Conservation (phyloP, 2,113 vertebrate genomes). For the Neotragus moschatus region DNA sequence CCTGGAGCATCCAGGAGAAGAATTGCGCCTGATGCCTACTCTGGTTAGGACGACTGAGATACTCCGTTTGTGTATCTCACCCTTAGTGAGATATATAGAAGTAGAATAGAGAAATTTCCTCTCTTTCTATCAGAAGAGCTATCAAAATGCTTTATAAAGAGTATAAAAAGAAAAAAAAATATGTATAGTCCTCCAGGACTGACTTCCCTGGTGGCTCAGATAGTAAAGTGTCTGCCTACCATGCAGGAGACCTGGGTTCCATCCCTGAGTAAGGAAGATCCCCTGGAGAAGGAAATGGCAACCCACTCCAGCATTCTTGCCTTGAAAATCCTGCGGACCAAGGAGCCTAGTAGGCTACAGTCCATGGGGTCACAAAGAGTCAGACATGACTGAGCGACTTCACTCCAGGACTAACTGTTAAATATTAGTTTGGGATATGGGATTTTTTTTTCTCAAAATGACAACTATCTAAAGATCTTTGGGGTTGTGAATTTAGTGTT, state of each 20-base stretch:
- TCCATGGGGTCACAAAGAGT: background rate
- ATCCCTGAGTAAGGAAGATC: background rate
- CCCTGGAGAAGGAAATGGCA: background rate
- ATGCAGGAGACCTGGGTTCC: background rate
- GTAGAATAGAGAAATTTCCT: background rate
- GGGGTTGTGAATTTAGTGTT: background rate
- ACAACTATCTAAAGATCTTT: background rate
- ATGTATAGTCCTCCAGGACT: background rate
- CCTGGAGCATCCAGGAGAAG: background rate
- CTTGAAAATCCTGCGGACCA: fast-evolving
- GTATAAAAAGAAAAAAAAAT: background rate
- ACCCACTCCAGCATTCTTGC: background rate
- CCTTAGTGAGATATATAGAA: background rate
- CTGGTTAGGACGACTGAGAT: background rate
- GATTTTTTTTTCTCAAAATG: background rate
- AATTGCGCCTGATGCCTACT: background rate
- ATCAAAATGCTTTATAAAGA: background rate
- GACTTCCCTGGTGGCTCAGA: background rate
- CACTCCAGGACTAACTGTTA: background rate
- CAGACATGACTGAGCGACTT: background rate
- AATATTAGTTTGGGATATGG: background rate
- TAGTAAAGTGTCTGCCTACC: background rate
- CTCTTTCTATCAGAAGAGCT: background rate
- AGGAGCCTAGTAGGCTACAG: background rate
- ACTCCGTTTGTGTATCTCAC: background rate